Conservation (phyloP, 2,113 vertebrate species). For the Erythrocercus mccallii region DNA sequence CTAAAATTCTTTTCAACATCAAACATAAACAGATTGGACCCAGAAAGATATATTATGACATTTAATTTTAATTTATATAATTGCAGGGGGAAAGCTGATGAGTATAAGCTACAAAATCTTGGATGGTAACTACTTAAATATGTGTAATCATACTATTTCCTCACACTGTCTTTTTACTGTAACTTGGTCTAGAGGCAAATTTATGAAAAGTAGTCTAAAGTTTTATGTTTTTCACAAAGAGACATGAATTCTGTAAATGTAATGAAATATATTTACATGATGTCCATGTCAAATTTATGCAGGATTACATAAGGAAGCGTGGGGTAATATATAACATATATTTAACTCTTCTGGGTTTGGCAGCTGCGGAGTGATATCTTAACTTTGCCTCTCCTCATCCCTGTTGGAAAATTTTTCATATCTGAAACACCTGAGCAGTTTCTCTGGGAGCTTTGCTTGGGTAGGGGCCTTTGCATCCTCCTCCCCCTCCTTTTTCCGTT, state of each 20-base stretch:
- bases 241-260: neutral
- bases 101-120: neutral
- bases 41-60: neutral
- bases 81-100: neutral
- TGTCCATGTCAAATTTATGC: neutral
- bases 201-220: neutral
- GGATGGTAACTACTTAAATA: neutral
- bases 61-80: neutral
- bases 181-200: neutral
- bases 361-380: neutral
- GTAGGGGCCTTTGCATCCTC: neutral
- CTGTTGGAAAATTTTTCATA: neutral
- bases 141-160: neutral
- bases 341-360: neutral
- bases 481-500: neutral
- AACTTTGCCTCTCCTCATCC: neutral
- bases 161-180: neutral
- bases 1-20: neutral
- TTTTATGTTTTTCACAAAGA: neutral
- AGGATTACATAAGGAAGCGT: neutral
- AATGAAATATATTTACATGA: neutral
- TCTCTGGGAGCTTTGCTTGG: neutral
- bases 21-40: neutral
- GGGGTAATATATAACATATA: neutral
- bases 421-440: neutral